These are phyloP conservation scores for Eupithecia insigniata DNA, from an alignment of 2,888 invertebrate species.

Conservation along the genomic window DNA sequence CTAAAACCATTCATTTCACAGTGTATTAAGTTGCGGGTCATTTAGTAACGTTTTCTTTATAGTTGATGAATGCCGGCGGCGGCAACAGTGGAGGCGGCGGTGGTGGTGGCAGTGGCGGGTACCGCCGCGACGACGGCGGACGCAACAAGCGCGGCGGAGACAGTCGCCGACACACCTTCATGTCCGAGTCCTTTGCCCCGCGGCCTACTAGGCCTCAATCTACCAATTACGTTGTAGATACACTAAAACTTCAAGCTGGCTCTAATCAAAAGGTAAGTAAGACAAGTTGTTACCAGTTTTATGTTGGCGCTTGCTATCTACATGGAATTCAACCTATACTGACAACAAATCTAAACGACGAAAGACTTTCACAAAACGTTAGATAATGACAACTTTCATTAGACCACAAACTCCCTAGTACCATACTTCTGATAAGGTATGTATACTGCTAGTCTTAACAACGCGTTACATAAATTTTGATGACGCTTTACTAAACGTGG, in stretches of 20 bases:
- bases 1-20: not conserved
- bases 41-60: constrained; percentile 3
- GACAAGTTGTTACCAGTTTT: constrained; percentile 2
- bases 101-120: constrained; percentile 73
- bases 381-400: constrained; percentile 3
- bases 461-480: constrained; percentile 20
- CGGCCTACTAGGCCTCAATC: constrained; percentile 50
- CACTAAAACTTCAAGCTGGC: constrained; percentile 70
- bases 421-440: constrained; percentile 30
- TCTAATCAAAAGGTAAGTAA: constrained; percentile 71
- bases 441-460: constrained; percentile 19
- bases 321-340: not conserved
- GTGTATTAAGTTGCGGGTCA: not conserved
- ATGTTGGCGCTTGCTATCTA: not conserved
- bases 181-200: constrained; percentile 64
- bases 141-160: constrained; percentile 76
- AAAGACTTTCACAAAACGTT: not conserved
- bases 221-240: constrained; percentile 69
- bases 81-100: constrained; percentile 64
- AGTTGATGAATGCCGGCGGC: constrained; percentile 83
- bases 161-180: constrained; percentile 66
- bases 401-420: not conserved
- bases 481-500: constrained; percentile 16
- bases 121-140: constrained; percentile 86
- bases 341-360: not conserved